Percentiles rank a stretch among this genome's conserved stretches.
Evolutionary conservation across 1,140 invertebrate species (phyloP).

Genomic region (Atta cephalotes): DNA sequence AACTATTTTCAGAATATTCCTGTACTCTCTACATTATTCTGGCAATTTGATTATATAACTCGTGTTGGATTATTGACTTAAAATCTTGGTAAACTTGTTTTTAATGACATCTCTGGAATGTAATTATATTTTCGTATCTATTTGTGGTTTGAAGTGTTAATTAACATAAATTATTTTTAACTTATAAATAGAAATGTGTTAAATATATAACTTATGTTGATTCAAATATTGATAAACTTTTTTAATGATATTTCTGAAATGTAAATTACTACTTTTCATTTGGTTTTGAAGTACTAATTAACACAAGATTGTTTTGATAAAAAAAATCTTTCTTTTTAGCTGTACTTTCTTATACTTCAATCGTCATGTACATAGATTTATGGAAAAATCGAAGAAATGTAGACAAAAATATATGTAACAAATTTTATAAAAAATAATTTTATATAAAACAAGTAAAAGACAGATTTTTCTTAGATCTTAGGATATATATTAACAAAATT

Average conservation of each 20-base stretch:
- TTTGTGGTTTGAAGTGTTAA: constrained; percentile 21
- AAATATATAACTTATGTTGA: neutral
- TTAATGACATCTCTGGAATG: constrained; percentile 77
- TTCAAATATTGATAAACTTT: neutral
- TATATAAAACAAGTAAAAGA: neutral
- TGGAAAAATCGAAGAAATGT: neutral
- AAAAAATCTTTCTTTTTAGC: neutral
- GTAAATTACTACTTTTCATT: neutral
- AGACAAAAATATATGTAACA: neutral
- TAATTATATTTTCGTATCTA: constrained; percentile 75
- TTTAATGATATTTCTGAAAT: neutral
- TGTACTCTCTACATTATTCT: constrained; percentile 78
- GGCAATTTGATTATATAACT: constrained; percentile 80
- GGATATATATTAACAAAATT: neutral
- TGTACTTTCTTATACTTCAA: neutral
- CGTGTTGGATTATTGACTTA: constrained; percentile 73
- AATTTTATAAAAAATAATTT: neutral
- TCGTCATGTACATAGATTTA: neutral
- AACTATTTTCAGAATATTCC: constrained; percentile 83
- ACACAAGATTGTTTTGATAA: neutral
- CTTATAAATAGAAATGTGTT: neutral
- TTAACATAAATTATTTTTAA: neutral
- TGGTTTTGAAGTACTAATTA: constrained; percentile 4
- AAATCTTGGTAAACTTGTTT: constrained; percentile 74
- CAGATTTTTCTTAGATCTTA: neutral